Evolutionary conservation across 2,797 vertebrate genomes (phyloP).

Genomic region (Tenualosa thibaudeaui): DNA sequence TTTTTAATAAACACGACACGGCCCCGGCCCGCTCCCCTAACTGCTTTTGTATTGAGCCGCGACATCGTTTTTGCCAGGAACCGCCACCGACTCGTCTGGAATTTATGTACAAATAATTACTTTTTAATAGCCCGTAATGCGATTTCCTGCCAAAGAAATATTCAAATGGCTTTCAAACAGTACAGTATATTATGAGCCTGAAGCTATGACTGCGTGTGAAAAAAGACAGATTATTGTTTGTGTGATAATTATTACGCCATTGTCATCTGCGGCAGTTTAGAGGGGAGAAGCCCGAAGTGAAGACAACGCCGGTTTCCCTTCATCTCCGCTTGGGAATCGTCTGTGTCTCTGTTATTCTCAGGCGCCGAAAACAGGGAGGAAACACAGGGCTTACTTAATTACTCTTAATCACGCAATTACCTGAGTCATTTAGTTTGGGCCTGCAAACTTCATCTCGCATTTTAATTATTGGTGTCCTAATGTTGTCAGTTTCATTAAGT

Average conservation of each 20-base stretch:
- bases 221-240: constrained; percentile 81
- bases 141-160: constrained; percentile 87
- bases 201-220: constrained; percentile 72
- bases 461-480: constrained; percentile 44
- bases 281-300: neutral
- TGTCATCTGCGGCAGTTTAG: constrained; percentile 65
- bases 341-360: neutral
- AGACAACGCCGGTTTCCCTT: neutral
- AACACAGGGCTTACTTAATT: neutral
- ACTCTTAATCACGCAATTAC: constrained; percentile 47
- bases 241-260: constrained; percentile 77
- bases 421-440: constrained; percentile 45
- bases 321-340: constrained; percentile 40
- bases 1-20: constrained; percentile 82
- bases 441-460: constrained; percentile 36
- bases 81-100: constrained; percentile 74
- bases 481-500: constrained; percentile 48
- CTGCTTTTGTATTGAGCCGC: constrained; percentile 78
- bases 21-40: constrained; percentile 71
- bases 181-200: constrained; percentile 85
- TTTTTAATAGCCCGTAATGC: constrained; percentile 86
- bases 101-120: constrained; percentile 91
- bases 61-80: constrained; percentile 72
- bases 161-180: constrained; percentile 83
- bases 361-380: neutral